A percentile compares a stretch with the other conserved stretches of the same genome.
Evolutionary conservation across 2,888 invertebrate species (phyloP).

Genomic region (Chaetoderma sp.): DNA sequence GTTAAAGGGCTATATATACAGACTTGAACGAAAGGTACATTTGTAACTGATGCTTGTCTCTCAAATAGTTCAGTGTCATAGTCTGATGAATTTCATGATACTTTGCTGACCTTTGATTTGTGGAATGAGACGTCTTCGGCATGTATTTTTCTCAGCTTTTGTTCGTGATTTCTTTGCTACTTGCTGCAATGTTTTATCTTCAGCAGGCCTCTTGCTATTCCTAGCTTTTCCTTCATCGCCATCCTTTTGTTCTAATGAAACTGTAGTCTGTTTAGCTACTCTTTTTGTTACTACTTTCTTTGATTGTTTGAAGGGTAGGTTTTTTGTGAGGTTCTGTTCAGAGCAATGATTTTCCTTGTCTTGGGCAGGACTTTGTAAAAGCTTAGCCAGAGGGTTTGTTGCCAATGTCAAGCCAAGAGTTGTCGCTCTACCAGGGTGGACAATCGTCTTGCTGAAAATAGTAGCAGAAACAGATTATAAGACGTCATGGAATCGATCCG

Average conservation of each 20-base stretch:
- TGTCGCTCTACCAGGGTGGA: conserved; percentile 39
- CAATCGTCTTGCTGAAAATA: conserved; percentile 51
- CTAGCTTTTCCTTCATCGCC: neutral
- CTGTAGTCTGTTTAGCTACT: neutral
- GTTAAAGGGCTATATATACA: too few relatives aligned
- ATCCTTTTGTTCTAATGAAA: neutral
- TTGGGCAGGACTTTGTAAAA: neutral
- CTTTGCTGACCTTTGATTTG: conserved; percentile 56
- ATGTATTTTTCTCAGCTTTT: conserved; percentile 36
- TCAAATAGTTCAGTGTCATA: too few relatives aligned
- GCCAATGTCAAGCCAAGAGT: conserved; percentile 1
- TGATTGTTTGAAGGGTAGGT: neutral
- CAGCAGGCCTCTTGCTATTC: neutral
- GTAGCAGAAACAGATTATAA: too few relatives aligned
- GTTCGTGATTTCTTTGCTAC: conserved; percentile 43
- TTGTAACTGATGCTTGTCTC: too few relatives aligned
- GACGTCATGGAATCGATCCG: too few relatives aligned
- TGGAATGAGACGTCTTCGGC: conserved; percentile 47
- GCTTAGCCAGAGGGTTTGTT: neutral
- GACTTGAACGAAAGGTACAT: too few relatives aligned
- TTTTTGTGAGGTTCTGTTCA: neutral
- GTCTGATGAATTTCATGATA: conserved; percentile 46
- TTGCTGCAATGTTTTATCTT: too few relatives aligned
- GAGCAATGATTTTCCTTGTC: neutral
- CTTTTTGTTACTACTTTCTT: neutral